Evolutionary conservation across 2,797 vertebrate genomes (phyloP).

Genomic region (Bothrops alternatus): DNA sequence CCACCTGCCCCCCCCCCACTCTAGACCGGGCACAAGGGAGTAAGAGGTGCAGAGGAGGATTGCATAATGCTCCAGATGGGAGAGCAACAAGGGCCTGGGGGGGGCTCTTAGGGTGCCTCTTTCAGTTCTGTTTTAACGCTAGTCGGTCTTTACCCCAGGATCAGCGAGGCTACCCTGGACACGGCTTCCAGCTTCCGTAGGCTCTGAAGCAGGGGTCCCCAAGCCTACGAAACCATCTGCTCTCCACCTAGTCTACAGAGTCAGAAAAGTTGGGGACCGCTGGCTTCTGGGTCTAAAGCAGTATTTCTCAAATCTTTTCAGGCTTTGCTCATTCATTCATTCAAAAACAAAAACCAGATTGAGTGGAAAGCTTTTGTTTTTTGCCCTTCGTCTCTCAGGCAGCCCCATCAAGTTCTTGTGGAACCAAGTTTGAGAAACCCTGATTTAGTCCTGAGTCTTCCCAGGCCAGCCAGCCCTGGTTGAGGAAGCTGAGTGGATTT

Average conservation of each 20-base stretch:
- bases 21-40: not conserved
- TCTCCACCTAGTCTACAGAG: not conserved
- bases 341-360: not conserved
- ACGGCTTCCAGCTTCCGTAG: accelerated
- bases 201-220: not conserved
- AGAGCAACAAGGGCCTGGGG: not conserved
- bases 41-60: not conserved
- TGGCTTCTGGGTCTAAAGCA: not conserved
- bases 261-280: not conserved
- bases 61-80: not conserved
- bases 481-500: not conserved
- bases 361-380: not conserved
- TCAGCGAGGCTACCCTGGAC: not conserved
- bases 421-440: not conserved
- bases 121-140: not conserved
- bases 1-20: not conserved
- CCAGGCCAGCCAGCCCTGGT: not conserved
- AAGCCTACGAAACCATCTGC: not conserved
- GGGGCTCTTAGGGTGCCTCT: not conserved
- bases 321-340: not conserved
- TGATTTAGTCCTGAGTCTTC: not conserved
- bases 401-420: not conserved
- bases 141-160: not conserved
- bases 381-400: not conserved
- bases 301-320: not conserved